A percentile compares a stretch with the other conserved stretches of the same genome.
These are phyloP conservation scores for Leptinotarsa undecemlineata DNA, from an alignment of 1,140 invertebrate species.

Conservation along the genomic window DNA sequence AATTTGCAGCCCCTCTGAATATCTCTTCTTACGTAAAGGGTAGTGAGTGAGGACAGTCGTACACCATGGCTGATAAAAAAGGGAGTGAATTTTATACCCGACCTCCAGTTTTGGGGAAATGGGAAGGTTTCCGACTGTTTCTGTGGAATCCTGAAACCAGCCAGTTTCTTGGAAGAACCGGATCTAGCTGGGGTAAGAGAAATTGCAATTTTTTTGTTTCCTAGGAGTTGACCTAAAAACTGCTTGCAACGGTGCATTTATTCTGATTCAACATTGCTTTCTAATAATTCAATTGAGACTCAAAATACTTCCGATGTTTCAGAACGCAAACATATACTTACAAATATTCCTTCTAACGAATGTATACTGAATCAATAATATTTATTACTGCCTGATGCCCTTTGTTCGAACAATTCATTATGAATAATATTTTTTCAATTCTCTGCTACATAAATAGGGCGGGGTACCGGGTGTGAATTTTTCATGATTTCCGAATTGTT, in stretches of 20 bases:
- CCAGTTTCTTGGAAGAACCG: constrained; percentile 85
- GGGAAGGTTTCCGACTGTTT: constrained; percentile 83
- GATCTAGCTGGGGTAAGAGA: constrained; percentile 87
- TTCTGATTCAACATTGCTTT: no score
- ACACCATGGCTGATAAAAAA: constrained; percentile 74
- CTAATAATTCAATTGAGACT: no score
- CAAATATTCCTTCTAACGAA: no score
- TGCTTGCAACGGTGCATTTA: no score
- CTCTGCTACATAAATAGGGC: not conserved
- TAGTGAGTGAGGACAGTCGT: constrained; percentile 13
- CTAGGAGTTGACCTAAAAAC: no score
- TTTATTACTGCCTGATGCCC: no score
- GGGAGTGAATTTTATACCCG: constrained; percentile 76
- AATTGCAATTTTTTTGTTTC: constrained; percentile 21
- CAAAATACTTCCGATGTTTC: no score
- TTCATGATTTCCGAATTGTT: not conserved
- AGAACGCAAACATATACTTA: no score
- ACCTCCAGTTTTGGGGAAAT: constrained; percentile 79
- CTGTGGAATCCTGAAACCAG: constrained; percentile 87
- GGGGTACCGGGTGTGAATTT: not conserved
- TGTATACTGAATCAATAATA: no score
- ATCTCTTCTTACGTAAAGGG: constrained; percentile 29
- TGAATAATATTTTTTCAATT: not conserved
- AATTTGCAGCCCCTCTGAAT: constrained; percentile 21
- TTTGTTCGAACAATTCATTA: not conserved